Conservation (phyloP, 2,888 invertebrate genomes). For the Cephus rjabovi region DNA sequence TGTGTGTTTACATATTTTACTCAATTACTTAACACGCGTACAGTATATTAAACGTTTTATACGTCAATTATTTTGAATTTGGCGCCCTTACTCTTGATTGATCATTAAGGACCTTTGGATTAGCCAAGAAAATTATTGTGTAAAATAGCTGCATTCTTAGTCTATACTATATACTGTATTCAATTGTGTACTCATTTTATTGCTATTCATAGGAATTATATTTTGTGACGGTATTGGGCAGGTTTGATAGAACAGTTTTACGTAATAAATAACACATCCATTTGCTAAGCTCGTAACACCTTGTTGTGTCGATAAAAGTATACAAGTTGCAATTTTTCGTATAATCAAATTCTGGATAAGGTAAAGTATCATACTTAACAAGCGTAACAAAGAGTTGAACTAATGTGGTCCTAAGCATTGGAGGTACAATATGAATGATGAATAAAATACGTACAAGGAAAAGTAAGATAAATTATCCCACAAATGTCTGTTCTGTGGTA, state of each 20-base stretch:
- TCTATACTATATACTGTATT: neutral
- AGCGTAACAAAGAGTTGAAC: too few species aligned
- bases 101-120: too few species aligned
- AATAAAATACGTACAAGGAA: neutral
- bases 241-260: neutral
- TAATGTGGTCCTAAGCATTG: too few species aligned
- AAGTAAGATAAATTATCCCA: neutral
- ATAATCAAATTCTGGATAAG: neutral
- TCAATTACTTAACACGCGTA: neutral
- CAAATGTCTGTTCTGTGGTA: neutral
- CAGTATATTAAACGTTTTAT: neutral
- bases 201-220: neutral
- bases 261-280: neutral
- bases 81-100: neutral
- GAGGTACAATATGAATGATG: neutral
- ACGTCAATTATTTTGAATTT: neutral
- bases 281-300: neutral
- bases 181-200: neutral
- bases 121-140: neutral
- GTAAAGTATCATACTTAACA: too few species aligned
- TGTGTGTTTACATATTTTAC: neutral
- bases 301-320: neutral
- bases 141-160: neutral
- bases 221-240: neutral
- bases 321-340: neutral